A percentile compares a stretch with the other conserved stretches of the same genome.
phyloP scores from a whole-genome alignment of 1,140 invertebrate genomes.

The Penaeus japonicus region DNA sequence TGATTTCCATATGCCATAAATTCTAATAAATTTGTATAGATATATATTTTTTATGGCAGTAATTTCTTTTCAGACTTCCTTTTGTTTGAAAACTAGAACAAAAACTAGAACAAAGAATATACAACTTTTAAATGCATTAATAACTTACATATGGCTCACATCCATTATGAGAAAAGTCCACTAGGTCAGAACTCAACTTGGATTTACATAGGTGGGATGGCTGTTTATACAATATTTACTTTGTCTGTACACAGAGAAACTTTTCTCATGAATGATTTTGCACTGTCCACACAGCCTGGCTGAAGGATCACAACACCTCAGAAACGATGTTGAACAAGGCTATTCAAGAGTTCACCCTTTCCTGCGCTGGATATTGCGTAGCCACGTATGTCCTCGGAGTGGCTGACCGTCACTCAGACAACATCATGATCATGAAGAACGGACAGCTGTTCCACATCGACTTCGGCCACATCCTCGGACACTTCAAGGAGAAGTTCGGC shows the following conservation, averaged over 20 bases:
- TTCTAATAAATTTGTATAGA: too few relatives aligned
- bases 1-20: too few relatives aligned
- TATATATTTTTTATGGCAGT: too few relatives aligned
- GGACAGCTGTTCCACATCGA: slow-evolving; percentile 74
- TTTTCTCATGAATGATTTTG: too few relatives aligned
- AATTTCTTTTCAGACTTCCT: too few relatives aligned
- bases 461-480: slow-evolving; percentile 73
- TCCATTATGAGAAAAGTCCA: background rate
- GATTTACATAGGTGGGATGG: background rate
- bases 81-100: too few relatives aligned
- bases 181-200: background rate
- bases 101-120: too few relatives aligned
- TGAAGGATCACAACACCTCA: slow-evolving; percentile 67
- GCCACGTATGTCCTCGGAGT: slow-evolving; percentile 73
- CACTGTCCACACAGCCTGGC: slow-evolving; percentile 60
- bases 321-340: slow-evolving; percentile 65
- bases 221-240: background rate
- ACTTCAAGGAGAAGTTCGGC: slow-evolving; percentile 74
- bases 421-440: slow-evolving; percentile 72
- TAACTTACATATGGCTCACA: too few relatives aligned
- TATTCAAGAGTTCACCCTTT: slow-evolving; percentile 71
- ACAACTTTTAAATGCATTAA: too few relatives aligned
- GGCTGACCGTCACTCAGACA: slow-evolving; percentile 72
- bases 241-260: too few relatives aligned
- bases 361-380: slow-evolving; percentile 73